Percentiles rank a stretch among this genome's conserved stretches.
Conservation (phyloP, 2,797 vertebrate genomes). For the Aplochiton taeniatus region DNA sequence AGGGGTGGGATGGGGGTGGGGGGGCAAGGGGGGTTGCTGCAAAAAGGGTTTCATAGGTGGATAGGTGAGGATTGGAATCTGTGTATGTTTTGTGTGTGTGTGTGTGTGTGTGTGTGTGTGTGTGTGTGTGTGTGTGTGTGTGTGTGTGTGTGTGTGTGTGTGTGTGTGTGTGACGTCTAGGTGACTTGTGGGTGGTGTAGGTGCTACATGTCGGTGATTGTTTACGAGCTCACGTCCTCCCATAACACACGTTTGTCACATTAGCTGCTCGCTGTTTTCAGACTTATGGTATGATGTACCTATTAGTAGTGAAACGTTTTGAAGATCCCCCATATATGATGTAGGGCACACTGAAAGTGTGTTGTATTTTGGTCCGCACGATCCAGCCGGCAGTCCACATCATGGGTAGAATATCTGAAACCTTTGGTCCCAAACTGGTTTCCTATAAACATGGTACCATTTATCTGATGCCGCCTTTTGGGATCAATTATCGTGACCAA, state of each 20-base stretch:
- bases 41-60: conserved; percentile 34
- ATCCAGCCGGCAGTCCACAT: too few relatives aligned
- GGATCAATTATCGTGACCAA: not conserved
- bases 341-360: too few relatives aligned
- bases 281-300: too few relatives aligned
- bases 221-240: conserved; percentile 2
- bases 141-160: conserved; percentile 21
- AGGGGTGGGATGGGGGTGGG: conserved; percentile 31
- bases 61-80: conserved; percentile 51
- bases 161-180: not conserved
- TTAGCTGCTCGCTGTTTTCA: too few relatives aligned
- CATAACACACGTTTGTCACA: not conserved
- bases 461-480: not conserved
- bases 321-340: too few relatives aligned
- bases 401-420: not conserved
- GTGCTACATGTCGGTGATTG: conserved; percentile 27
- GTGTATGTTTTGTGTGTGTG: conserved; percentile 22
- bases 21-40: conserved; percentile 3
- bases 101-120: not conserved
- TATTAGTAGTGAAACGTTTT: too few relatives aligned
- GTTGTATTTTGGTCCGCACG: too few relatives aligned
- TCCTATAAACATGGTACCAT: not conserved
- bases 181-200: conserved; percentile 39
- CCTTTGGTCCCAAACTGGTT: not conserved
- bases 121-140: not conserved